Evolutionary conservation across 2,888 invertebrate genomes (phyloP), one percentile per base, ranked within the genome.

Genomic region (Shargacucullia verbasci): DNA sequence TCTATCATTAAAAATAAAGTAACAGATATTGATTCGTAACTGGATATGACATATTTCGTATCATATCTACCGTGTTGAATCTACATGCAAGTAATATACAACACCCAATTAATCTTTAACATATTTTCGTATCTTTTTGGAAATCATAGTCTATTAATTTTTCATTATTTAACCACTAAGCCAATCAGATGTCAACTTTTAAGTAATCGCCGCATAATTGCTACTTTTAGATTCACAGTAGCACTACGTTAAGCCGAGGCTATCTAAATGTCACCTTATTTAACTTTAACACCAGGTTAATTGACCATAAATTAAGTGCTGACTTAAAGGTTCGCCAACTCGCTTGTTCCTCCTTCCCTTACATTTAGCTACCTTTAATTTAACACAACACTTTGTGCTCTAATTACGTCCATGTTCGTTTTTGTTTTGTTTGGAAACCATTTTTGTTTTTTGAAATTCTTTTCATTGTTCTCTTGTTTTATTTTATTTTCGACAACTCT

Each of bases 261-360:
- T 84, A 82, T 85, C 84, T 84, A 81, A 85, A 85, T 87, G 90
- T 88, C 87, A 86, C 88, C 86, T 88, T 89, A 89, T 88, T 89
- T 87, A 85, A 88, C 87, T 88, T 82, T 90, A 89, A 91, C 90
- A 91, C 86, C 83, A 83, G 84, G 89, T 90, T 92, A 92, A 92
- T 92, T 92, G 92, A 89, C 88, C 82, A 91, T 92, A 92, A 93
- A 92, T 92, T 91, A 89, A 88, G 86, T 86, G 84, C 83, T 84
- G 87, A 88, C 87, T 89, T 88, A 88, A 88, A 89, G 86, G 86
- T 86, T 87, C 79, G 80, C 83, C 80, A 82, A 79, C 80, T 84
- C 82, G 82, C 88, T 86, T 86, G 84, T 83, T 80, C 70, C 67
- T 73, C 70, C 72, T 73, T 77, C 70, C 63, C 70, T 76, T 76